Evolutionary conservation across 2,888 invertebrate species (phyloP).

Genomic region (Cataglyphis rosenhaueri): DNA sequence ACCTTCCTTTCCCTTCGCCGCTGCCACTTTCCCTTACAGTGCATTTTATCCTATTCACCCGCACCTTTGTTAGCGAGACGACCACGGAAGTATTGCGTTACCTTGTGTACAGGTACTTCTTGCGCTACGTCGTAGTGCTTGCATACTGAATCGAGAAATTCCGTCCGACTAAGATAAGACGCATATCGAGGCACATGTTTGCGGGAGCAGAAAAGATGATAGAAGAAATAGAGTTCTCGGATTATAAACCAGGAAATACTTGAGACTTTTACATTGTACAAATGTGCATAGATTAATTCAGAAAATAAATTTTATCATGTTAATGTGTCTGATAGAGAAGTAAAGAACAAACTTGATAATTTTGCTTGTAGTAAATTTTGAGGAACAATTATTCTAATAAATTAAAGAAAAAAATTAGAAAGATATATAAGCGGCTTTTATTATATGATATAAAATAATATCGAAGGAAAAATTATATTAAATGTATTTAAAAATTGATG

Average conservation of each 20-base stretch:
- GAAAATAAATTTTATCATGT: constrained; percentile 24
- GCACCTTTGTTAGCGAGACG: constrained; percentile 52
- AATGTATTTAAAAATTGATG: neutral
- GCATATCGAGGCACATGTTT: constrained; percentile 37
- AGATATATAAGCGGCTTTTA: neutral
- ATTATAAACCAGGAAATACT: constrained; percentile 11
- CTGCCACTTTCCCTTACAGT: constrained; percentile 8
- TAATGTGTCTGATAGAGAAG: constrained; percentile 8
- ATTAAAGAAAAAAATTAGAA: neutral
- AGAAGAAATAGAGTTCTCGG: constrained; percentile 41
- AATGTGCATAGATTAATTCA: constrained; percentile 32
- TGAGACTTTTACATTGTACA: constrained; percentile 5
- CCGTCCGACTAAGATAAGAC: constrained; percentile 60
- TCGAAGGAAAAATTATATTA: neutral
- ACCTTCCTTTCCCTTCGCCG: neutral
- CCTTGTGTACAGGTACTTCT: constrained; percentile 31
- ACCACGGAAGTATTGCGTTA: constrained; percentile 66
- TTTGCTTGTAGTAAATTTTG: neutral
- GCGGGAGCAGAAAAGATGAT: neutral
- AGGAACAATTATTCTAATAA: neutral
- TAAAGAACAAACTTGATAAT: neutral
- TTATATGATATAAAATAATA: neutral
- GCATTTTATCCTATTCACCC: constrained; percentile 16
- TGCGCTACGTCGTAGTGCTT: constrained; percentile 41
- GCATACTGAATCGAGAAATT: constrained; percentile 67